Percentiles rank a stretch among this genome's conserved stretches.
Evolutionary conservation across 1,140 invertebrate species (phyloP).

Genomic region (Drosophila lacertosa): DNA sequence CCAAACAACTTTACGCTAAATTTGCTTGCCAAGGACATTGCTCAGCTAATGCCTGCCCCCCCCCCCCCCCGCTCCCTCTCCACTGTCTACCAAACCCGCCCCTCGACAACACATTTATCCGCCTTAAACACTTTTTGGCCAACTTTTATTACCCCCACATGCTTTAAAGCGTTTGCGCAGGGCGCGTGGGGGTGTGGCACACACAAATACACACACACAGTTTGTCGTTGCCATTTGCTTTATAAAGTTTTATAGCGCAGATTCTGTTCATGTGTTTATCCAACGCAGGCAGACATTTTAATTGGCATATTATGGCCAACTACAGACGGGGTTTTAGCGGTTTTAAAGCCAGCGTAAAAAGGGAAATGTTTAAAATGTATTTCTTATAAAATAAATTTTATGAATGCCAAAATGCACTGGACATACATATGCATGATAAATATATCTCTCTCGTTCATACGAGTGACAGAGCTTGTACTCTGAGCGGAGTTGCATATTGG

Average conservation of each 20-base stretch:
- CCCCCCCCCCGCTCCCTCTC: background rate
- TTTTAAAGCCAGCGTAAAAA: no score
- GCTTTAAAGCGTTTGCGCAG: conserved; percentile 23
- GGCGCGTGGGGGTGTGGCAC: background rate
- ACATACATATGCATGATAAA: no score
- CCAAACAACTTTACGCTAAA: conserved; percentile 32
- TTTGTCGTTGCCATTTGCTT: conserved; percentile 11
- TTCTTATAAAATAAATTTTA: no score
- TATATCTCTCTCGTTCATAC: no score
- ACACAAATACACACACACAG: no score
- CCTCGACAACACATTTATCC: background rate
- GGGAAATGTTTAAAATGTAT: no score
- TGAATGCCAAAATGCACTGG: no score
- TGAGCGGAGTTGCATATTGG: no score
- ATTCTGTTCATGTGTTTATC: conserved; percentile 24
- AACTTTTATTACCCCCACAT: conserved; percentile 18
- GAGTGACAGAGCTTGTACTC: no score
- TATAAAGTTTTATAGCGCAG: conserved; percentile 25
- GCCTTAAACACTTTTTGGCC: conserved; percentile 13
- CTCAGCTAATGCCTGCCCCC: background rate
- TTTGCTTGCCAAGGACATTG: conserved; percentile 26
- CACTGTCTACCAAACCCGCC: no score
- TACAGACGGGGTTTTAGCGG: background rate
- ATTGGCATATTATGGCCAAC: conserved; percentile 19
- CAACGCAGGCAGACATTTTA: conserved; percentile 21